These are phyloP conservation scores for Gymnogyps californianus DNA, from an alignment of 2,113 vertebrate genomes.

Conservation along the genomic window DNA sequence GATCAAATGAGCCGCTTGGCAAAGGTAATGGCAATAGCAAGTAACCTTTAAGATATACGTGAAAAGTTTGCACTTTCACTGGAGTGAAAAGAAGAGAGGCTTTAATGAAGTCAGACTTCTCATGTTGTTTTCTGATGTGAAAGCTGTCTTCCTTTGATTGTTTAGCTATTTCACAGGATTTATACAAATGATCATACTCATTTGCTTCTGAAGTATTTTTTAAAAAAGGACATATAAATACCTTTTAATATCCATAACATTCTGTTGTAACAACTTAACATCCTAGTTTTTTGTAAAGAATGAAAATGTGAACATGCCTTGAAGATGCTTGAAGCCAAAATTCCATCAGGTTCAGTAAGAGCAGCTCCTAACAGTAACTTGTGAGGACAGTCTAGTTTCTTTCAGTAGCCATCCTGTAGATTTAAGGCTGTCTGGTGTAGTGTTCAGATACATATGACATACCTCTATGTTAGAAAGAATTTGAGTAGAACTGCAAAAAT, in stretches of 20 bases:
- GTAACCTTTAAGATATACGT: not conserved
- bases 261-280: not conserved
- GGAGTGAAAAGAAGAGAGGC: not conserved
- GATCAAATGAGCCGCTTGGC: slow-evolving; percentile 98
- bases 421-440: not conserved
- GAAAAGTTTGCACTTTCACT: not conserved
- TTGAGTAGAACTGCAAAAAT: not conserved
- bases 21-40: slow-evolving; percentile 80
- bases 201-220: not conserved
- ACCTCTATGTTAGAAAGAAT: not conserved
- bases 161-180: not conserved
- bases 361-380: not conserved
- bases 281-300: not conserved
- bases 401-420: not conserved
- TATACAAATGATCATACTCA: not conserved
- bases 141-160: not conserved
- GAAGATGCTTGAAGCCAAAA: not conserved
- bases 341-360: not conserved
- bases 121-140: not conserved
- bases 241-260: not conserved
- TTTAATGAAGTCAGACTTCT: not conserved
- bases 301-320: not conserved
- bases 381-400: not conserved
- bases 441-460: not conserved
- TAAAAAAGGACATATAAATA: not conserved